Evolutionary conservation across 1,140 invertebrate species (phyloP).

Genomic region (Stratiolaelaps scimitus): DNA sequence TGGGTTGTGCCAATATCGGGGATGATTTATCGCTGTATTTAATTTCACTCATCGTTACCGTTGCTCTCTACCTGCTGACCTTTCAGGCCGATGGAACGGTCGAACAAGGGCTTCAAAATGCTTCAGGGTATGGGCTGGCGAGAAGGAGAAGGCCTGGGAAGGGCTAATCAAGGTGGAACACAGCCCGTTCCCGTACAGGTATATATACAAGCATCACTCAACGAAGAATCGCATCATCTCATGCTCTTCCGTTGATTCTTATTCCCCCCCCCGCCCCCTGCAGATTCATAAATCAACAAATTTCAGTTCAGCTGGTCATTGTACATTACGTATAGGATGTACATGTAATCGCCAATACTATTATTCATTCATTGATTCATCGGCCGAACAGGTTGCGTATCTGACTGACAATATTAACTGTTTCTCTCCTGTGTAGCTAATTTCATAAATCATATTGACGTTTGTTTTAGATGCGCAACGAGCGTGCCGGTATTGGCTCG

Average conservation of each 20-base stretch:
- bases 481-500: neutral
- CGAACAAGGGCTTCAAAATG: conserved; percentile 24
- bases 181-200: conserved; percentile 19
- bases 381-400: too few relatives aligned
- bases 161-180: conserved; percentile 10
- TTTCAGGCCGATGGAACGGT: conserved; percentile 16
- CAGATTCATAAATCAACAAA: too few relatives aligned
- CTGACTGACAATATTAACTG: neutral
- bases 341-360: neutral
- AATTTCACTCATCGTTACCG: too few relatives aligned
- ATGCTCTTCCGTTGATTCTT: too few relatives aligned
- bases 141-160: conserved; percentile 11
- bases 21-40: too few relatives aligned
- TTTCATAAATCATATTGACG: too few relatives aligned
- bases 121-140: conserved; percentile 19
- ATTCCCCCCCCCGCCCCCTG: too few relatives aligned
- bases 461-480: conserved; percentile 25
- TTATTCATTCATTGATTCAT: neutral
- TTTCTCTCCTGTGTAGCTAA: too few relatives aligned
- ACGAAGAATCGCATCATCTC: too few relatives aligned
- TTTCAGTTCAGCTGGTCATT: neutral
- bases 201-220: neutral
- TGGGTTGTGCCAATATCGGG: too few relatives aligned
- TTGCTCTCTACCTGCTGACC: too few relatives aligned
- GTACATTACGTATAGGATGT: neutral